Base-by-base conservation (phyloP, 2,113 vertebrate species). In the Merops nubicus region DNA sequence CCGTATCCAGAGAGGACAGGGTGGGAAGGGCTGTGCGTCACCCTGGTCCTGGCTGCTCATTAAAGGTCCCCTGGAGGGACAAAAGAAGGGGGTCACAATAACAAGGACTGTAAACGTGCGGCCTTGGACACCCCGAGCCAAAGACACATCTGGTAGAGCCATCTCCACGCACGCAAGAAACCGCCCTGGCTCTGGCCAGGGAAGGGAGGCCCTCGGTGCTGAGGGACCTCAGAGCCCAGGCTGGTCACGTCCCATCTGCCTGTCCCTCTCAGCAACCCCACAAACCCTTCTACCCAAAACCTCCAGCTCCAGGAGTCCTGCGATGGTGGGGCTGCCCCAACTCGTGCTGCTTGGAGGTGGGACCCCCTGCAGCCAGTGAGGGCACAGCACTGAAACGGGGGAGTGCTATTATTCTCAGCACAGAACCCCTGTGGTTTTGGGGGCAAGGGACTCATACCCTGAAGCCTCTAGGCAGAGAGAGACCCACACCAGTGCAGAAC, bases 111-210 rank as follows among this genome's bases (percentile, higher is more conserved):
- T 20, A 38, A 83, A 81, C 1, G 1, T 11, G 2, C 0, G 1
- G 60, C 90, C 85, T 93, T 88, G 78, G 57, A 57, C 6, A 21
- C 36, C 36, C 9, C 0, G 7, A 91, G 90, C 84, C 92, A 94
- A 95, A 88, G 87, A n/a, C 65, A 92, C 96, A 97, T 96, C 95
- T 96, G 94, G 56, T 90, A 81, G 43, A 84, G 65, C 28, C 38
- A 96, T 96, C 89, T 88, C 89, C 36, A 12, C 50, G 75, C 6
- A 3, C 48, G 31, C 72, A 54, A 91, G 50, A 88, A 95, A 93
- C 67, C 8, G 8, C n/a, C 25, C 42, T 2, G 3, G 57, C 64
- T 81, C 33, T 15, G 15, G 57, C 33, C 68, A 42, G 14, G 43
- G 65, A 93, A n/a, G 7, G 48, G 79, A 87, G 50, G 59, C 7